A percentile compares a stretch with the other conserved stretches of the same genome.
These are phyloP conservation scores for Thereuonema tuberculata DNA, from an alignment of 1,140 invertebrate genomes.

Conservation along the genomic window DNA sequence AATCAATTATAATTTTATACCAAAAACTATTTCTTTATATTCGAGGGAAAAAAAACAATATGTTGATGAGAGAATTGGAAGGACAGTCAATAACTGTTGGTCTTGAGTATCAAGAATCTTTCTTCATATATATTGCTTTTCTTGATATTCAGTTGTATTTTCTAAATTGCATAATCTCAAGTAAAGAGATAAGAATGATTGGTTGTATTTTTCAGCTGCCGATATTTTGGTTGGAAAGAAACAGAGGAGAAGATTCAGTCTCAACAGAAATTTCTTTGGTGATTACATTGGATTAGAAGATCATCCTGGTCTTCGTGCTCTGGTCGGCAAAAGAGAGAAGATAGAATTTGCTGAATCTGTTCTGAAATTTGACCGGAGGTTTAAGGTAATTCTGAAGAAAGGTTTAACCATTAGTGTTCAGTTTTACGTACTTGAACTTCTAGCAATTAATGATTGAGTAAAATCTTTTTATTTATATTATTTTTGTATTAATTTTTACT, in stretches of 20 bases:
- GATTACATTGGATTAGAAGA: constrained; percentile 60
- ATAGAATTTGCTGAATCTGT: constrained; percentile 53
- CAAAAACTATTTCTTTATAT: too few relatives aligned
- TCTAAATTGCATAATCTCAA: too few relatives aligned
- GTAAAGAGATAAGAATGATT: neutral
- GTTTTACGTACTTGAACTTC: neutral
- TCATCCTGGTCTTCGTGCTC: constrained; percentile 39
- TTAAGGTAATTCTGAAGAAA: constrained; percentile 40
- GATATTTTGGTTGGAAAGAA: constrained; percentile 51
- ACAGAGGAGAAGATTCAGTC: constrained; percentile 45
- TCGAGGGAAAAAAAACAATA: too few relatives aligned
- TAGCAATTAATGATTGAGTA: too few relatives aligned
- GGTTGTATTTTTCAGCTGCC: constrained; percentile 26
- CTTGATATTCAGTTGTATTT: too few relatives aligned
- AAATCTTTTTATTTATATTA: too few relatives aligned
- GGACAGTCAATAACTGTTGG: too few relatives aligned
- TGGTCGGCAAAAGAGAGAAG: constrained; percentile 50
- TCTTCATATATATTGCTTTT: too few relatives aligned
- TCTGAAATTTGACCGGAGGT: constrained; percentile 54
- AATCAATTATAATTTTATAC: too few relatives aligned
- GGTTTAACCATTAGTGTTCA: neutral
- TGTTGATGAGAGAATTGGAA: too few relatives aligned
- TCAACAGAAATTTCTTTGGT: constrained; percentile 57
- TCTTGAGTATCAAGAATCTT: too few relatives aligned
- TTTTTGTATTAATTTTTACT: too few relatives aligned